Conservation (phyloP, 2,113 vertebrate species). For the Gasterosteus aculeatus region DNA sequence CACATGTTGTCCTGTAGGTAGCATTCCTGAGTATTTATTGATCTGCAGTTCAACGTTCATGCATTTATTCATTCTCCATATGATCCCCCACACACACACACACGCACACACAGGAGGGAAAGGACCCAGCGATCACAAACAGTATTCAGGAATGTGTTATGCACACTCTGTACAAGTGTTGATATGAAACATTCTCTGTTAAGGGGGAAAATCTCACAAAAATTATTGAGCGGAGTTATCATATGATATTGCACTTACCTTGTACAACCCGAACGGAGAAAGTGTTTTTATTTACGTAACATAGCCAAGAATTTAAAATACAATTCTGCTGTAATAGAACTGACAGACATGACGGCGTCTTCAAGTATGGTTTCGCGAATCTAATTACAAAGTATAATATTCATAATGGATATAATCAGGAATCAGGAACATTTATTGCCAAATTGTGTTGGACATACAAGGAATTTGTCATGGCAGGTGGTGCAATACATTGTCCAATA, state of each 20-base stretch:
- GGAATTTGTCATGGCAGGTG: no score
- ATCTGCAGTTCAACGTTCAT: constrained; percentile 70
- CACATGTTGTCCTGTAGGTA: constrained; percentile 52
- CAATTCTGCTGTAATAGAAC: not conserved
- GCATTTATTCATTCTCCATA: constrained; percentile 65
- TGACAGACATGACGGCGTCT: not conserved
- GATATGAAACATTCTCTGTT: constrained; percentile 18
- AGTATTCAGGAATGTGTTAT: constrained; percentile 21
- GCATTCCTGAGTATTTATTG: constrained; percentile 58
- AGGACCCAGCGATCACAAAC: constrained; percentile 24
- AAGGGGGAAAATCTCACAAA: constrained; percentile 3
- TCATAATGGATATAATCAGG: not conserved
- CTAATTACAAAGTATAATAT: not conserved
- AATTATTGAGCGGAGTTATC: not conserved
- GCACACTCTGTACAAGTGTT: constrained; percentile 5
- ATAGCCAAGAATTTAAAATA: not conserved
- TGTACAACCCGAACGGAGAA: not conserved
- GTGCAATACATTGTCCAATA: no score
- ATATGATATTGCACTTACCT: not conserved
- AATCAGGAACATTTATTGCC: no score
- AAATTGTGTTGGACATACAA: no score
- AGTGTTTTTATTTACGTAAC: not conserved
- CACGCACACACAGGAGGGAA: constrained; percentile 19
- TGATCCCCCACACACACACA: constrained; percentile 28
- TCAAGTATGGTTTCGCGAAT: not conserved